Conservation (phyloP, 2,888 invertebrate species). For the Pycnomerus fuliginosus region DNA sequence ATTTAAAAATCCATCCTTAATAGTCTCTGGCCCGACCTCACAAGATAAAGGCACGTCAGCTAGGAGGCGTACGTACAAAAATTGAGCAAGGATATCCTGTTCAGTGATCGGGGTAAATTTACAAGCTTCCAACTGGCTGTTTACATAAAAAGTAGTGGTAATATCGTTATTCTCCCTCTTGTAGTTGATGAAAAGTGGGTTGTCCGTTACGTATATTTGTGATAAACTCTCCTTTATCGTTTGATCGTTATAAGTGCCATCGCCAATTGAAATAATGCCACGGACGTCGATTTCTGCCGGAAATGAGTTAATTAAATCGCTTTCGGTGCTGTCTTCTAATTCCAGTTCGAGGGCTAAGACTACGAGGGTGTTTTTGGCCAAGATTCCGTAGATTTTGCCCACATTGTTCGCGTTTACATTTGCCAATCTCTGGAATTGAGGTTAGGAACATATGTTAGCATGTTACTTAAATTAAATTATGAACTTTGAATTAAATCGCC, state of each 20-base stretch:
- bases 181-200: constrained; percentile 67
- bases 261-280: constrained; percentile 69
- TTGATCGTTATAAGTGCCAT: constrained; percentile 61
- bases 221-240: constrained; percentile 61
- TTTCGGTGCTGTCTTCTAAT: constrained; percentile 56
- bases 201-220: constrained; percentile 79
- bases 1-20: constrained; percentile 64
- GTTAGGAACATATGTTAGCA: constrained; percentile 13
- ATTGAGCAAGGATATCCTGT: constrained; percentile 66
- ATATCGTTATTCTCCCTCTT: constrained; percentile 58
- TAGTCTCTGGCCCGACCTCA: constrained; percentile 58
- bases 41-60: constrained; percentile 66
- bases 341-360: constrained; percentile 70
- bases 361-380: constrained; percentile 69
- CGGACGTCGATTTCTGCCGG: constrained; percentile 78
- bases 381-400: constrained; percentile 74
- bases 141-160: constrained; percentile 67
- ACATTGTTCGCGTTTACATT: constrained; percentile 60
- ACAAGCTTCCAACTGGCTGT: constrained; percentile 69
- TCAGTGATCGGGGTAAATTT: constrained; percentile 64
- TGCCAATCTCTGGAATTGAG: constrained; percentile 61
- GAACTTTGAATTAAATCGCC: no score
- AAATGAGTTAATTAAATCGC: constrained; percentile 60
- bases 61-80: constrained; percentile 68
- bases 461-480: no score